Evolutionary conservation across 2,888 invertebrate genomes (phyloP), one percentile per base, ranked within the genome.

Genomic region (Drosophila vallismaia): DNA sequence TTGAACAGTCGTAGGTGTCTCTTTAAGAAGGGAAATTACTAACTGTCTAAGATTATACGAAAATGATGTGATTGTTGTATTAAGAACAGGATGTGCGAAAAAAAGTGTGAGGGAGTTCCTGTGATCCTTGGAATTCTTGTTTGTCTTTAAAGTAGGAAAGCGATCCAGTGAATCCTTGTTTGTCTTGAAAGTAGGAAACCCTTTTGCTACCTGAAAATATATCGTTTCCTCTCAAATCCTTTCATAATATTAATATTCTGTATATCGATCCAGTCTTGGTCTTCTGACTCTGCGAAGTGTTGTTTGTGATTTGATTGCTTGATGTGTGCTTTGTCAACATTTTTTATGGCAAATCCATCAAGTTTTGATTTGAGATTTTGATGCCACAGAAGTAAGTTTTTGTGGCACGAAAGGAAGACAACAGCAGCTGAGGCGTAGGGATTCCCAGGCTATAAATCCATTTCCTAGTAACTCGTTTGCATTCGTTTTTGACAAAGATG

Each of bases 1-100:
- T 54, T 90, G 64, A 89, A 88, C 72, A 90, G 90, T 53, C 77
- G 90, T 90, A 90, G 78, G 89, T 90, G 73, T 84, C 59, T 14
- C 8, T 28, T 9, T n/a, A 19, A 4, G 5, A 3, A 42, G 42
- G 14, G 40, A 1, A 7, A 42, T 42, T 42, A 4, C 8, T 44
- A 9, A 24, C 3, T 4, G 19, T 24, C 24, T 9, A 4, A 10
- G 24, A 24, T 24, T 42, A 8, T 8, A 8, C 19, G 14, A 48
- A 8, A 7, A 0, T 8, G 5, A 26, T 28, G 14, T 42, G 14
- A 40, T 8, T 14, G 8, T 14, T 14, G 42, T 42, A 7, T 3
- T 19, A 3, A 1, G 7, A 9, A 19, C 8, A 42, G 8, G 42
- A 8, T 19, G 19, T 42, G n/a, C 0, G n/a, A n/a, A 6, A 4